Percentiles rank a stretch among this genome's conserved stretches.
phyloP scores from a whole-genome alignment of 2,113 vertebrate genomes.

The Halichoerus grypus region DNA sequence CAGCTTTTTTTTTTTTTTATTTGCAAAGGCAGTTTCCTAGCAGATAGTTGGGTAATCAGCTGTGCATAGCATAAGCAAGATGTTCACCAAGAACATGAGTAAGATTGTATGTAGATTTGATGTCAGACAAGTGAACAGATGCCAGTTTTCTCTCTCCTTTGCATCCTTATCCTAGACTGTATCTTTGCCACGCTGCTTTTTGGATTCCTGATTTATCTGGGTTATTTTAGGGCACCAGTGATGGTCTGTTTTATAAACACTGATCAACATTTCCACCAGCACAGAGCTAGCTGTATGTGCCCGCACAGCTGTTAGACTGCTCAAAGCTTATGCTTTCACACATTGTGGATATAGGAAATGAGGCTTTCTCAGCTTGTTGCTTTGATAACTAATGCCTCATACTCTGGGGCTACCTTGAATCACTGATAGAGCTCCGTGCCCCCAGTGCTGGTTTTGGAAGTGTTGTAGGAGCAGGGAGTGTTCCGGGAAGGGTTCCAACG shows the following conservation, averaged over 20 bases:
- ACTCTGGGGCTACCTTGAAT: neutral
- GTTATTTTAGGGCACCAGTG: constrained; percentile 31
- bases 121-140: neutral
- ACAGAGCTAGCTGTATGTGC: neutral
- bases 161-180: neutral
- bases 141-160: neutral
- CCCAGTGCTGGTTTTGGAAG: neutral
- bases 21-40: constrained; percentile 11
- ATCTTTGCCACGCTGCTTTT: neutral
- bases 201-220: constrained; percentile 46
- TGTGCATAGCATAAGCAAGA: neutral
- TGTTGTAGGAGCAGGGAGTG: neutral
- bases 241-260: constrained; percentile 28
- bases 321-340: neutral
- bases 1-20: neutral
- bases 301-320: neutral
- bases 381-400: constrained; percentile 42
- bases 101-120: neutral
- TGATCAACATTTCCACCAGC: neutral
- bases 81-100: neutral
- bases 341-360: neutral
- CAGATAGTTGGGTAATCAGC: neutral
- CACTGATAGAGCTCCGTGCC: neutral
- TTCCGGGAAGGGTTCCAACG: neutral
- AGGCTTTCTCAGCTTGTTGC: constrained; percentile 37